Conservation (phyloP, 2,113 vertebrate genomes). For the Oryzias curvinotus region DNA sequence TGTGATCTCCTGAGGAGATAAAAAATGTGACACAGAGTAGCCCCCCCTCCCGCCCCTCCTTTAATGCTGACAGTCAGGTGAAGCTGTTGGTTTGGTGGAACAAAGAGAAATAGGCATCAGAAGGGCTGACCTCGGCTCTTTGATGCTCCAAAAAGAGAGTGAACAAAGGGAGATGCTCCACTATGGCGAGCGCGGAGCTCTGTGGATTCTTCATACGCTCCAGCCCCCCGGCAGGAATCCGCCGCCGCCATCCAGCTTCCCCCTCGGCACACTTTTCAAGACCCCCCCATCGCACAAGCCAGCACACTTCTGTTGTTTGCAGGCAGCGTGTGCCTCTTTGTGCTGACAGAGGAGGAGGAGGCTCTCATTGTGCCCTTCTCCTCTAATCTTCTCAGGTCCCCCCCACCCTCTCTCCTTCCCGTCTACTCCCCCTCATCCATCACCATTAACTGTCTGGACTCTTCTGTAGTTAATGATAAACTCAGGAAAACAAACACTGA, state of each 20-base stretch:
- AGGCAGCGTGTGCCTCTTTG: constrained; percentile 38
- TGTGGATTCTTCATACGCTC: constrained; percentile 36
- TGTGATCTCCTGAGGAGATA: constrained; percentile 25
- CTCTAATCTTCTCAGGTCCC: constrained; percentile 29
- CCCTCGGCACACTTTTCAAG: constrained; percentile 26
- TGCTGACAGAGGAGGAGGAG: background rate
- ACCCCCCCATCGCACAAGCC: constrained; percentile 8
- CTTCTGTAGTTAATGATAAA: constrained; percentile 7
- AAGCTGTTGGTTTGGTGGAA: background rate
- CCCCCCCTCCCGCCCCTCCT: no score
- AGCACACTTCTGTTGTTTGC: constrained; percentile 22
- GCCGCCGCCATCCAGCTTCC: background rate
- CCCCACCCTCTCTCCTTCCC: constrained; percentile 9
- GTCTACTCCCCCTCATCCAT: constrained; percentile 33
- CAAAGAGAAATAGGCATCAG: background rate
- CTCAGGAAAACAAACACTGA: background rate
- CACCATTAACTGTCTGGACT: constrained; percentile 36
- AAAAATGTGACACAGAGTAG: constrained; percentile 11
- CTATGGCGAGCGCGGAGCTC: constrained; percentile 38
- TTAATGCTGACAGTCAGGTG: no score
- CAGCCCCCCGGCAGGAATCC: constrained; percentile 16
- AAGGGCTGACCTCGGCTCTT: constrained; percentile 4
- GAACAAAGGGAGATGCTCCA: constrained; percentile 42
- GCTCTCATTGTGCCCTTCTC: constrained; percentile 5
- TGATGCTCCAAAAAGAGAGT: constrained; percentile 9